Base-by-base conservation (phyloP, 2,797 vertebrate genomes). In the Lutjanus argentimaculatus region DNA sequence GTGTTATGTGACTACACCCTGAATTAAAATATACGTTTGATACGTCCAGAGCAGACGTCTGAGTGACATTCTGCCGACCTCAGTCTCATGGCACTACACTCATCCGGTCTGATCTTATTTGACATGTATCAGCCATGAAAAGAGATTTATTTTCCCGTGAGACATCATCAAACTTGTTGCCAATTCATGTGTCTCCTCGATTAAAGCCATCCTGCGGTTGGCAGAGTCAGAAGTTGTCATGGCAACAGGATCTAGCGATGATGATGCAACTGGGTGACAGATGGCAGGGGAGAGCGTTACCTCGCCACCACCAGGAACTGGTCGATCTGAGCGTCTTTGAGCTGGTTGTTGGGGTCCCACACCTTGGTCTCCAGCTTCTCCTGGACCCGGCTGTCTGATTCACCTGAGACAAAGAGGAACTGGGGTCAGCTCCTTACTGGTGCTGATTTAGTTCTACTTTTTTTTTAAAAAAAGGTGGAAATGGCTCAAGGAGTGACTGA, bases 301-400 rank as follows among this genome's bases (percentile, higher is more conserved):
- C 98, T 96, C 49, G 98, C 98, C 88, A 99, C 97, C 79, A 99
- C 98, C 58, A 99, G 96, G 88, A 99, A 99, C 94, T 99, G 98
- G 92, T 99, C 98, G 0, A 99, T 99, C 93, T 99, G 97, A 48
- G 97, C 95, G 90, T 99, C 97, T 13, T 97, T 98, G 43, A 99
- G 95, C 78, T 97, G 97, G 88, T 98, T 99, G 91, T 96, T 96
- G 2, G 98, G 97, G 86, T 99, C 98, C 98, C 98, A 99, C 67
- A 99, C 97, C 82, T 97, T 98, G 80, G 97, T 97, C 91, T 99
- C 98, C 94, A 99, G 95, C 88, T 98, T 99, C 93, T 98, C 97
- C 77, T 99, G 98, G 85, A 97, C 91, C 30, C 98, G 89, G 75
- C 61, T 97, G 91, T 99, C 98, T 0, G 93, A 94, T 68, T 99